Conservation (phyloP, 2,797 vertebrate genomes). For the Dromococcyx pavoninus region DNA sequence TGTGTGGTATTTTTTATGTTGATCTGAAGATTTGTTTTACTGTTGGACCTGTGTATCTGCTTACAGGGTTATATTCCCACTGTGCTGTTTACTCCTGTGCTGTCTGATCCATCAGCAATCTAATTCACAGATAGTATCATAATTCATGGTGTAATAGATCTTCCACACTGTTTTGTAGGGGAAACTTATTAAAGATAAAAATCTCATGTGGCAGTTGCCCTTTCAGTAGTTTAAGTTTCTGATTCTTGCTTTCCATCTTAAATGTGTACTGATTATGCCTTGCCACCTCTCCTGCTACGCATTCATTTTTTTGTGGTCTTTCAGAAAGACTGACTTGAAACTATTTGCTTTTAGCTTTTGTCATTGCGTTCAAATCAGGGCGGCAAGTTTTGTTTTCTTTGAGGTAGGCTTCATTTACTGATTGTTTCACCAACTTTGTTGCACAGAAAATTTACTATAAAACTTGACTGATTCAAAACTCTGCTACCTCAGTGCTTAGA, state of each 20-base stretch:
- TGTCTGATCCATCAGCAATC: constrained; percentile 1
- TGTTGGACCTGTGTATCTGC: neutral
- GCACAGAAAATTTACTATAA: neutral
- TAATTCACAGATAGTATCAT: constrained; percentile 7
- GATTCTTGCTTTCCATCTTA: constrained; percentile 24
- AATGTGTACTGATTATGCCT: neutral
- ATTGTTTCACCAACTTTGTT: neutral
- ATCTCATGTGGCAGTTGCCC: neutral
- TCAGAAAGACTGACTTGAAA: neutral
- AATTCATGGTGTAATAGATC: constrained; percentile 29
- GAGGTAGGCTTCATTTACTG: neutral
- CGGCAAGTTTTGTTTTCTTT: neutral
- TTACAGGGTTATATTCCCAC: neutral
- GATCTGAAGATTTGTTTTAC: constrained; percentile 35
- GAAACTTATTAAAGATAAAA: constrained; percentile 38
- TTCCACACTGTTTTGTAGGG: neutral
- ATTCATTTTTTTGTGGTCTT: neutral
- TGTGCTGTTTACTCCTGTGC: constrained; percentile 11
- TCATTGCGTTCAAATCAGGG: neutral
- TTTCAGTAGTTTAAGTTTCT: constrained; percentile 45
- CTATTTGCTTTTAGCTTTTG: neutral
- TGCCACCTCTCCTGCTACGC: neutral
- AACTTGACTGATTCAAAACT: neutral
- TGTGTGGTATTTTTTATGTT: constrained; percentile 16
- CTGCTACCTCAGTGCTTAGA: neutral